Base-by-base conservation (phyloP, 2,113 vertebrate genomes). In the Mystacornis crossleyi region DNA sequence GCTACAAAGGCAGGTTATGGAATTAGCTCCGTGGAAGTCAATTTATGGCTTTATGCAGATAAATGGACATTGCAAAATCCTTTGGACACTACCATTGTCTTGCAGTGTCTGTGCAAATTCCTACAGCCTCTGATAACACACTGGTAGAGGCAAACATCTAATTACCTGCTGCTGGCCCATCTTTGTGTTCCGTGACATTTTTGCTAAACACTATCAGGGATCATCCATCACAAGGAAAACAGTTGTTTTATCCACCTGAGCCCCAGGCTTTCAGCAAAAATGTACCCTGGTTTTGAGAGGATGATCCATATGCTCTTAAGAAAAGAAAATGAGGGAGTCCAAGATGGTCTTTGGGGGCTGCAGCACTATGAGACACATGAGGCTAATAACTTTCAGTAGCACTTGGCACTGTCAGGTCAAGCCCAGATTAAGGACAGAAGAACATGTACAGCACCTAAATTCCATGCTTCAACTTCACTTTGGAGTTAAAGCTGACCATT, bases 181-280 rank as follows among this genome's bases (percentile, higher is more conserved):
- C 90, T 83, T 95, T 93, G 79, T 95, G 57, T 81, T 43, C 67
- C 26, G 42, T 70, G 80, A 90, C 71, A 73, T 92, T 96, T 95
- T 93, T 84, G 82, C 82, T 95, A 90, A 97, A 86, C 36, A 25
- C 50, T 95, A 77, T 81, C 94, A 97, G 85, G 66, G 60, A 93
- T 81, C 95, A 97, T 97, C 70, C 66, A 95, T 97, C 95, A 95
- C 6, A 29, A 47, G 61, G 47, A 91, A 97, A 97, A 80, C 34
- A 64, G 64, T 66, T 21, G 64, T 78, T 58, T 97, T 81, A 90
- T 80, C 54, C 69, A 83, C 88, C 65, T 89, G 79, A 72, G 45
- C 2, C 16, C 40, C 78, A 87, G 43, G 60, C 42, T 73, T 97
- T 82, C 71, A 88, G 78, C 50, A 96, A 45, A 93, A 94, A 79